Percentiles rank a stretch among this genome's conserved stretches.
Conservation (phyloP, 2,888 invertebrate species). For the Cantharis flavilabris region DNA sequence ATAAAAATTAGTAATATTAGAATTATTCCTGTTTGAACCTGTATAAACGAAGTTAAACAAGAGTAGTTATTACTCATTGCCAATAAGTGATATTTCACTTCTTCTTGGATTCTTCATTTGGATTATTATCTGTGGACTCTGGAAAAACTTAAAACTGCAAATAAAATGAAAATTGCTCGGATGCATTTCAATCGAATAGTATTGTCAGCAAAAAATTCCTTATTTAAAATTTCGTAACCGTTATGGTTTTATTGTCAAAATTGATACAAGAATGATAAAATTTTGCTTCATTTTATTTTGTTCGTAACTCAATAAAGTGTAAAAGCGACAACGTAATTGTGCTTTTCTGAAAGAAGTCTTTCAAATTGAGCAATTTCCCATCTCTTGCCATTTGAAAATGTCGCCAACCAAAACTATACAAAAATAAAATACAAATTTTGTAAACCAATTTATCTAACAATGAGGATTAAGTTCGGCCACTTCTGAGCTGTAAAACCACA, state of each 20-base stretch:
- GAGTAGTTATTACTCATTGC: too few species aligned
- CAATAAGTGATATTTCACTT: neutral
- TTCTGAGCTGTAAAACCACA: constrained; percentile 3
- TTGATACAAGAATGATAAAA: neutral
- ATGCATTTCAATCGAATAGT: neutral
- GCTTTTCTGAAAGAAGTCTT: neutral
- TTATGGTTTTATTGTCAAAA: neutral
- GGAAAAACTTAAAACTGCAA: neutral
- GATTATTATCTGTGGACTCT: neutral
- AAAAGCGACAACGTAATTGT: neutral
- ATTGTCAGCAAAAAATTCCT: neutral
- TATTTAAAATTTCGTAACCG: neutral
- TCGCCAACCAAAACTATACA: neutral
- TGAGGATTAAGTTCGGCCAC: neutral
- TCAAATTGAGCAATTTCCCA: neutral
- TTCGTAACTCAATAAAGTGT: neutral
- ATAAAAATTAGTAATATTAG: too few species aligned
- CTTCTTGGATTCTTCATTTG: neutral
- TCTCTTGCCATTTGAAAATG: neutral
- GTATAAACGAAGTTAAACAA: too few species aligned
- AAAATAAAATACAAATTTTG: neutral
- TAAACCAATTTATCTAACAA: neutral
- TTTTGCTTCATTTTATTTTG: neutral
- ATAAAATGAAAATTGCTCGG: neutral
- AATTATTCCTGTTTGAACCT: too few species aligned